Evolutionary conservation across 2,888 invertebrate genomes (phyloP), one percentile per base, ranked within the genome.

Genomic region (Clistopyga incitator): DNA sequence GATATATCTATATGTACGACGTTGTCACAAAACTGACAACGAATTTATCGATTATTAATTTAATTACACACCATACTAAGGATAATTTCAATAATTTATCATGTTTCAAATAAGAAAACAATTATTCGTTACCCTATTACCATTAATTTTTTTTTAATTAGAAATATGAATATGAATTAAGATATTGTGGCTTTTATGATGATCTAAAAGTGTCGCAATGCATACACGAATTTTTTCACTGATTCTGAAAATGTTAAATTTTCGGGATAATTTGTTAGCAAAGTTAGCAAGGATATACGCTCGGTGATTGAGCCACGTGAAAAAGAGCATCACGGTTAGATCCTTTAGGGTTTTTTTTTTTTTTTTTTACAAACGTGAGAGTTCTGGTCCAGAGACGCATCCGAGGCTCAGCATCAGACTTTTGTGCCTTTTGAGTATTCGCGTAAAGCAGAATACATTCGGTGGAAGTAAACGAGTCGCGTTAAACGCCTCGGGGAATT

Each of bases 301-400:
- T 4, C 25, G 25, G 56, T 25, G 11, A 13, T 25, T 25, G 56
- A 34, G 29, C 50, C 56, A 18, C 23, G 50, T 64, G 68, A 74
- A 81, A 72, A 79, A 61, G 59, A 75, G 54, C 74, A 75, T 47
- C 68, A 74, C 42, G n/a, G 61, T 76, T 74, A 45, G 50, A 77
- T 34, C 6, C 6, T 56, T n/a, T n/a, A n/a, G n/a, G n/a, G n/a
- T n/a, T n/a, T n/a, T n/a, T 71, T 65, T 56, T 45, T 34, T 70
- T 52, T 42, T 23, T 13, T 68, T 25, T 29, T 15, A 1, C 29
- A n/a, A 18, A n/a, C 6, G 8, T 6, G n/a, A 18, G 34, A 29
- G 10, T 1, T 15, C 34, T 1, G n/a, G 34, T 6, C 2, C n/a
- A n/a, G 20, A 29, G 59, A 13, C 25, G 13, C 59, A 13, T n/a